phyloP scores from a whole-genome alignment of 2,888 invertebrate genomes.

The Parascotia fuliginaria region DNA sequence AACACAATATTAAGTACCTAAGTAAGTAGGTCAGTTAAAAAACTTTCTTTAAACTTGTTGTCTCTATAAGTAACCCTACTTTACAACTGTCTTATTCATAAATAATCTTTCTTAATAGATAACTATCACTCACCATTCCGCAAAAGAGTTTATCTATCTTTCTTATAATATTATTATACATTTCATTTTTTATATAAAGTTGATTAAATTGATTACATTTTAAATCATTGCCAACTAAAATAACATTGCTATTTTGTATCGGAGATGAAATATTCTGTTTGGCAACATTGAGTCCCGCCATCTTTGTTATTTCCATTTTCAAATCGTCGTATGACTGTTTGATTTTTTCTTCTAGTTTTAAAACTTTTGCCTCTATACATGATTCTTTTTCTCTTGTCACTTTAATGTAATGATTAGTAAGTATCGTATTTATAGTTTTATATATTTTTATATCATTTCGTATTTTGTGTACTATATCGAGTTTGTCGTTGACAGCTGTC shows the following conservation, averaged over 20 bases:
- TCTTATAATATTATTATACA: constrained; percentile 74
- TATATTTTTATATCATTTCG: constrained; percentile 80
- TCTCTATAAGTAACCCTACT: not conserved
- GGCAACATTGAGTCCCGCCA: constrained; percentile 59
- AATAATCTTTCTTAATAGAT: too few species aligned
- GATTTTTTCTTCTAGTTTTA: constrained; percentile 69
- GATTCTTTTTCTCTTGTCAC: constrained; percentile 73
- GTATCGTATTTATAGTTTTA: constrained; percentile 75
- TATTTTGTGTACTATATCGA: constrained; percentile 74
- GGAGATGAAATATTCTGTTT: constrained; percentile 59
- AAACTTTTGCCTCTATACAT: constrained; percentile 66
- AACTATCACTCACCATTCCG: constrained; percentile 74
- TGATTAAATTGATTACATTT: constrained; percentile 67
- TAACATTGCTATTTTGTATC: constrained; percentile 70
- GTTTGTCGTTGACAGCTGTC: constrained; percentile 74
- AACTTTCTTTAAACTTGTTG: not conserved
- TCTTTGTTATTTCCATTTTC: constrained; percentile 61
- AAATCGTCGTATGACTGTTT: constrained; percentile 69
- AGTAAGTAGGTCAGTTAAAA: not conserved
- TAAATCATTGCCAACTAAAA: constrained; percentile 68
- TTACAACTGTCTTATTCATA: not conserved
- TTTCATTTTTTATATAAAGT: constrained; percentile 67
- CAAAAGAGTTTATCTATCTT: constrained; percentile 78
- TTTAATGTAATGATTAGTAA: constrained; percentile 80
- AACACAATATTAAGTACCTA: too few species aligned